Conservation (phyloP, 2,113 vertebrate genomes). For the Marcusenius ussheri region DNA sequence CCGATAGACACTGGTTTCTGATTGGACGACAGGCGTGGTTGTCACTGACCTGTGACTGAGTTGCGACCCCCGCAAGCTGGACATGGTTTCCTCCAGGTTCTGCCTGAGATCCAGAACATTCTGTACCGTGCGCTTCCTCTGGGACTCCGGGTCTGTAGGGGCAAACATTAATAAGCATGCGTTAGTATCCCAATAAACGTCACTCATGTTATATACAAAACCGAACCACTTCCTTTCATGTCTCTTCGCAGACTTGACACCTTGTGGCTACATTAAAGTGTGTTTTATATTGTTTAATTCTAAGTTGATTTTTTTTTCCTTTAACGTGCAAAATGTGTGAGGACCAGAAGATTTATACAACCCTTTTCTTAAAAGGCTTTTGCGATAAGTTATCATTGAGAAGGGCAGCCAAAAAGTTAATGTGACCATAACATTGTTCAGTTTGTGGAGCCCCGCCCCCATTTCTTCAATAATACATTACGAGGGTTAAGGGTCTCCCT, state of each 20-base stretch:
- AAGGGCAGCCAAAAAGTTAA: slow-evolving; percentile 12
- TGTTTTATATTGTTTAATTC: background rate
- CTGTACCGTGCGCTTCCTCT: slow-evolving; percentile 90
- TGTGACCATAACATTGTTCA: background rate
- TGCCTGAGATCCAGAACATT: slow-evolving; percentile 94
- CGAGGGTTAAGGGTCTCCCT: background rate
- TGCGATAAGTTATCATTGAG: slow-evolving; percentile 24
- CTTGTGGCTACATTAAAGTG: background rate
- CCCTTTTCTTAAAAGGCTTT: background rate
- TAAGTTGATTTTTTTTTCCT: background rate
- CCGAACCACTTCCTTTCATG: background rate
- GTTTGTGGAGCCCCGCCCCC: background rate
- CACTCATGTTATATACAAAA: background rate
- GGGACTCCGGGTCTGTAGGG: slow-evolving; percentile 80
- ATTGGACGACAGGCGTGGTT: background rate
- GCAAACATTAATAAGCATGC: background rate
- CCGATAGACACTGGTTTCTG: background rate
- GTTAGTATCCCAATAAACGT: background rate
- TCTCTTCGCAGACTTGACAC: background rate
- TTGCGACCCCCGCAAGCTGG: slow-evolving; percentile 84
- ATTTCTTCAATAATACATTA: slow-evolving; percentile 4
- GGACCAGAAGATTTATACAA: background rate
- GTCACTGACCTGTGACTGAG: slow-evolving; percentile 79
- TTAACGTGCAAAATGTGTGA: background rate
- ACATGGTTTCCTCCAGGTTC: slow-evolving; percentile 96